Percentiles rank a stretch among this genome's conserved stretches.
These are phyloP conservation scores for Scaptomyza tumidula DNA, from an alignment of 2,888 invertebrate genomes.

Conservation along the genomic window DNA sequence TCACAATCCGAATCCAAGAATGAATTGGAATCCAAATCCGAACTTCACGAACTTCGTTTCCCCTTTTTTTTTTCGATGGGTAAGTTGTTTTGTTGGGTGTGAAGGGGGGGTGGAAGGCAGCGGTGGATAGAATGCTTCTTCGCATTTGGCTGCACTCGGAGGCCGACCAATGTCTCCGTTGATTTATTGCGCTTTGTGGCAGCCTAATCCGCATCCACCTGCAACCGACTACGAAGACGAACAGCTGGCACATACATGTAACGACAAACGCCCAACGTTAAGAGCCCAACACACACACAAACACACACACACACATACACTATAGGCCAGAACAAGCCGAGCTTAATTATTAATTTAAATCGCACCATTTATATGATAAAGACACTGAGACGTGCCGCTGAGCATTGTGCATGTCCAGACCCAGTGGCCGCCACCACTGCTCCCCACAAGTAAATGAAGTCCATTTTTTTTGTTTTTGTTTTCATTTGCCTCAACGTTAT, in stretches of 20 bases:
- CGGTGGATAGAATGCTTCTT: constrained; percentile 27
- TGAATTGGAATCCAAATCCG: too few relatives aligned
- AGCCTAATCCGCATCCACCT: constrained; percentile 58
- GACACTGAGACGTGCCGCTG: constrained; percentile 72
- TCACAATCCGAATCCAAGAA: constrained; percentile 19
- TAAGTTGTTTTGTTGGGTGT: not conserved
- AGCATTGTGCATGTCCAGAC: constrained; percentile 71
- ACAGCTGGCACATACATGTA: constrained; percentile 36
- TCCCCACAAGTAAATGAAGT: constrained; percentile 38
- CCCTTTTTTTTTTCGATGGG: constrained; percentile 16
- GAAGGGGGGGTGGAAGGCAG: not conserved
- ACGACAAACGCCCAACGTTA: constrained; percentile 15
- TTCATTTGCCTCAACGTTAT: too few relatives aligned
- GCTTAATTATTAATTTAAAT: constrained; percentile 79
- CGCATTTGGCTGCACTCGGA: constrained; percentile 64
- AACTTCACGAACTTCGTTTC: constrained; percentile 42
- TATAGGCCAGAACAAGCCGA: constrained; percentile 23
- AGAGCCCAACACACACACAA: constrained; percentile 2
- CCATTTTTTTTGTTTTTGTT: constrained; percentile 3
- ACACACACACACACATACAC: too few relatives aligned
- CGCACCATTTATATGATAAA: constrained; percentile 80
- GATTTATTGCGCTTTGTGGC: constrained; percentile 61
- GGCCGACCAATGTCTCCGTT: constrained; percentile 61
- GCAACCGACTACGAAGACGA: constrained; percentile 31
- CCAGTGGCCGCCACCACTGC: constrained; percentile 7